Conservation (phyloP, 2,113 vertebrate genomes). For the Cavia porcellus region DNA sequence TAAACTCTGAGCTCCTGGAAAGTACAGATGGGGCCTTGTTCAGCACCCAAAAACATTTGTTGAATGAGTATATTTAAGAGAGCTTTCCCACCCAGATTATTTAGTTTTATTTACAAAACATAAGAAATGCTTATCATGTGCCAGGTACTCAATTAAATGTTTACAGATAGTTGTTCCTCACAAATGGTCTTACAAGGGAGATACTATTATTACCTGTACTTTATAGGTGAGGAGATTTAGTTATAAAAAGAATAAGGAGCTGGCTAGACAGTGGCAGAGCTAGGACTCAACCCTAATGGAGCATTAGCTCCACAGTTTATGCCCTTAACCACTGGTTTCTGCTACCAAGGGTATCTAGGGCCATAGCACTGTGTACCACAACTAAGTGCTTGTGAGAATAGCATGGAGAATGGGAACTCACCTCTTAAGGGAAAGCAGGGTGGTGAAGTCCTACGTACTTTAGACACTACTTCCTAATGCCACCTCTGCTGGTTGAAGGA, state of each 20-base stretch:
- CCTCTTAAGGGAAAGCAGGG: neutral
- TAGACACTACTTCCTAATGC: neutral
- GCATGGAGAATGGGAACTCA: neutral
- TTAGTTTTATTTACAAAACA: slow-evolving; percentile 56
- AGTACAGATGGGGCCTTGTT: neutral
- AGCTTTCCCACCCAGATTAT: neutral
- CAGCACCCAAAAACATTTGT: neutral
- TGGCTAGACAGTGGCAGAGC: neutral
- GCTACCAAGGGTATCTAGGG: neutral
- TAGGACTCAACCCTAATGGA: neutral
- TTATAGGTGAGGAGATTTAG: slow-evolving; percentile 20
- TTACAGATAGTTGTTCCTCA: slow-evolving; percentile 2
- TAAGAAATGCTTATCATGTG: neutral
- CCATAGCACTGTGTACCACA: neutral
- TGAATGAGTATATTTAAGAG: slow-evolving; percentile 23
- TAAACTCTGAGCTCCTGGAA: neutral
- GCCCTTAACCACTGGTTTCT: neutral
- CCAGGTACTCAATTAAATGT: slow-evolving; percentile 31
- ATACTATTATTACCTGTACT: neutral
- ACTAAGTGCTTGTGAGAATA: neutral
- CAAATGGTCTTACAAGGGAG: slow-evolving; percentile 18
- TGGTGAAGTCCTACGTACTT: neutral
- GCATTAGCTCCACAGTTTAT: neutral
- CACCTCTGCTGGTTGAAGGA: neutral
- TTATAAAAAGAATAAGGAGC: neutral